Conservation (phyloP, 2,797 vertebrate species). For the Discoglossus pictus region DNA sequence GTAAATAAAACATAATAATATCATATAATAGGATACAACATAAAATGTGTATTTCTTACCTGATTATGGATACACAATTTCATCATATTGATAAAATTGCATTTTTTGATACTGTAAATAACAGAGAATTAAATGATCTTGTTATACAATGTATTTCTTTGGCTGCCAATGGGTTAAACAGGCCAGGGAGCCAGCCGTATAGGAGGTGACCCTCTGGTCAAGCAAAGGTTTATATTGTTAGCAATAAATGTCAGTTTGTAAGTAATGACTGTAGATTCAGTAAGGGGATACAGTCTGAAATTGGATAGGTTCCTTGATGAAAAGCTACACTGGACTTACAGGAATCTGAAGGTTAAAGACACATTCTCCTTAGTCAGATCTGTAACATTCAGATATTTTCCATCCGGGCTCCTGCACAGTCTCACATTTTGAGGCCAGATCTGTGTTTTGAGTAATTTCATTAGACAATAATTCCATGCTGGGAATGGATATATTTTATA, state of each 20-base stretch:
- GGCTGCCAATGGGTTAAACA: slow-evolving; percentile 45
- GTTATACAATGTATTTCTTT: slow-evolving; percentile 18
- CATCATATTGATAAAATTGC: too few relatives aligned
- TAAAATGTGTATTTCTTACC: too few relatives aligned
- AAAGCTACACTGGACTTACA: slow-evolving; percentile 47
- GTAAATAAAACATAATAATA: too few relatives aligned
- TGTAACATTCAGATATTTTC: too few relatives aligned
- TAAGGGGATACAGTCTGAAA: slow-evolving; percentile 46
- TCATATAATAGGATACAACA: too few relatives aligned
- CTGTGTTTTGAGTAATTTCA: too few relatives aligned
- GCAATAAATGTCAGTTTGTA: slow-evolving; percentile 51
- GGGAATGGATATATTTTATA: too few relatives aligned
- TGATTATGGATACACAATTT: too few relatives aligned
- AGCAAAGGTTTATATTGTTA: slow-evolving; percentile 50
- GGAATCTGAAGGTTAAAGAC: slow-evolving; percentile 48
- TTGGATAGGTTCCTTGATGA: slow-evolving; percentile 46
- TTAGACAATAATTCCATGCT: too few relatives aligned
- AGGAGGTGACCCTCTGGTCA: slow-evolving; percentile 43
- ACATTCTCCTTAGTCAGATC: slow-evolving; percentile 14
- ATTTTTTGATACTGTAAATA: slow-evolving; percentile 24
- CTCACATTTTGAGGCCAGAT: too few relatives aligned
- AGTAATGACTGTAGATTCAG: slow-evolving; percentile 51
- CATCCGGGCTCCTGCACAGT: too few relatives aligned
- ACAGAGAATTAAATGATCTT: slow-evolving; percentile 22
- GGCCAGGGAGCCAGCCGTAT: slow-evolving; percentile 30